These are phyloP conservation scores for Eupithecia inturbata DNA, from an alignment of 2,888 invertebrate genomes.

Conservation along the genomic window DNA sequence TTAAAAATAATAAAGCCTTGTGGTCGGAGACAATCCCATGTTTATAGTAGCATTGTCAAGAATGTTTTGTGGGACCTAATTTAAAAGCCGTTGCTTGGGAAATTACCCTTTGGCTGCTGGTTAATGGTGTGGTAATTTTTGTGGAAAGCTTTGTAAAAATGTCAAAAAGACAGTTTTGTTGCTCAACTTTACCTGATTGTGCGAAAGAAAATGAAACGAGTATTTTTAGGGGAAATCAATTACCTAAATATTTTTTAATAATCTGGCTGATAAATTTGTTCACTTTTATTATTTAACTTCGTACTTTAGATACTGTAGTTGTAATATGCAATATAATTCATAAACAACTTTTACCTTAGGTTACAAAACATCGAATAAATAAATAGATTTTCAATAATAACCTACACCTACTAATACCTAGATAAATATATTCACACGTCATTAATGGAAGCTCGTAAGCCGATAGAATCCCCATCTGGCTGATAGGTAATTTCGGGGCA, in stretches of 20 bases:
- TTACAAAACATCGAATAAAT: not conserved
- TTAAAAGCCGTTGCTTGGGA: constrained; percentile 40
- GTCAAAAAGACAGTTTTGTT: constrained; percentile 11
- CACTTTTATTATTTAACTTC: not conserved
- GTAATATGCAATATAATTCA: not conserved
- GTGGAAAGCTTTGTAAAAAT: constrained; percentile 27
- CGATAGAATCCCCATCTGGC: constrained; percentile 62
- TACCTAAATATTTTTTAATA: not conserved
- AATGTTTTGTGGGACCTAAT: constrained; percentile 45
- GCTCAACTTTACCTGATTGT: constrained; percentile 9
- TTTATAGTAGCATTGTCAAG: constrained; percentile 53
- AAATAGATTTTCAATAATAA: not conserved
- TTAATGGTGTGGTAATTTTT: constrained; percentile 31
- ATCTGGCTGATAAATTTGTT: not conserved
- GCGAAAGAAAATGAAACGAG: not conserved
- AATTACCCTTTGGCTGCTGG: constrained; percentile 33
- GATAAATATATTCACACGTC: constrained; percentile 36
- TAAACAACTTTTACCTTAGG: not conserved
- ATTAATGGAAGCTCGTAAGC: constrained; percentile 41
- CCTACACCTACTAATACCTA: not conserved
- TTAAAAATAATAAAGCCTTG: constrained; percentile 79
- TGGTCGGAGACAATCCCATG: constrained; percentile 60
- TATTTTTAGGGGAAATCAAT: not conserved
- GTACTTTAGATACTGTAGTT: not conserved
- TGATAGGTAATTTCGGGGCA: constrained; percentile 72